A percentile compares a stretch with the other conserved stretches of the same genome.
These are phyloP conservation scores for Atopsyche davidsoni DNA, from an alignment of 1,140 invertebrate genomes.

Conservation along the genomic window DNA sequence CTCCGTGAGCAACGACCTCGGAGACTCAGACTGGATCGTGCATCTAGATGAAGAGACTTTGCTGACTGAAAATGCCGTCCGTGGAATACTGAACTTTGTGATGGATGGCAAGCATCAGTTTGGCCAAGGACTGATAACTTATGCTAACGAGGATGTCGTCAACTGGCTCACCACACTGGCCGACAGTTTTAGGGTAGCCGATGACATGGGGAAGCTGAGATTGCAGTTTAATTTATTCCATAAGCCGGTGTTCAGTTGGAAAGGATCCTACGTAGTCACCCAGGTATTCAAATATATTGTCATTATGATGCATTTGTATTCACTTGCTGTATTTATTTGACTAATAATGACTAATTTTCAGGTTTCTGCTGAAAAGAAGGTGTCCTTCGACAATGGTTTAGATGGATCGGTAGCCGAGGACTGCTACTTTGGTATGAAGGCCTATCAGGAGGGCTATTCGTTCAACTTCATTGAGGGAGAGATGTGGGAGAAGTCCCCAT, in stretches of 20 bases:
- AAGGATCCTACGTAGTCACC: conserved; percentile 92
- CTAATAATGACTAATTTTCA: conserved; percentile 51
- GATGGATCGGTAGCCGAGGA: conserved; percentile 97
- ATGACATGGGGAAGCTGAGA: conserved; percentile 94
- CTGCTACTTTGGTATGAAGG: conserved; percentile 94
- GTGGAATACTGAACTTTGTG: conserved; percentile 94
- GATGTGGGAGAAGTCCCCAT: conserved; percentile 97
- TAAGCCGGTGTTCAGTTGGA: conserved; percentile 95
- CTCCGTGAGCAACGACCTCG: conserved; percentile 72
- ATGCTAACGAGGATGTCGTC: conserved; percentile 93
- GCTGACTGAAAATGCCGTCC: conserved; percentile 84
- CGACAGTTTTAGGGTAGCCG: conserved; percentile 92
- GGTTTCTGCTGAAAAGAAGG: conserved; percentile 79
- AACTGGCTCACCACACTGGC: conserved; percentile 97
- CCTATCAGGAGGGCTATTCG: conserved; percentile 74
- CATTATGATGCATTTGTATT: neutral
- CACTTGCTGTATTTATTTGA: neutral
- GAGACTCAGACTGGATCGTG: conserved; percentile 93
- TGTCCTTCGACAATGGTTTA: conserved; percentile 92
- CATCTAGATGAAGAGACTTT: conserved; percentile 97
- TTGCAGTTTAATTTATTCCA: conserved; percentile 91
- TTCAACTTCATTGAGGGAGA: conserved; percentile 95
- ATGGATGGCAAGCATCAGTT: conserved; percentile 92
- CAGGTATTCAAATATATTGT: conserved; percentile 54
- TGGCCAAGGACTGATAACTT: conserved; percentile 96